Evolutionary conservation across 2,797 vertebrate genomes (phyloP).

Genomic region (Margarornis squamiger): DNA sequence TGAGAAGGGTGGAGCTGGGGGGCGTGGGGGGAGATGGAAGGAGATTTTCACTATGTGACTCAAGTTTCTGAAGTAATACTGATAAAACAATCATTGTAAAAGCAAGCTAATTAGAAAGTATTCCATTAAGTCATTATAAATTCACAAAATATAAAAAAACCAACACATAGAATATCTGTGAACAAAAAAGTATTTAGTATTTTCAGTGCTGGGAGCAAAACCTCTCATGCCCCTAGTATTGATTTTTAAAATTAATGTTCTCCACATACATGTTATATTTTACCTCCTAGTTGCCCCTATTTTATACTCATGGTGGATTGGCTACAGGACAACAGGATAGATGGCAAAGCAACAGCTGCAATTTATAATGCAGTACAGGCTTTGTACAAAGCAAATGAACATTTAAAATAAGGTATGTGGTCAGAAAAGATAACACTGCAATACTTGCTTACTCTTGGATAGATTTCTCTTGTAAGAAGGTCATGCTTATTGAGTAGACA

Average conservation of each 20-base stretch:
- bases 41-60: background rate
- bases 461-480: background rate
- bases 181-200: background rate
- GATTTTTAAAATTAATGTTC: background rate
- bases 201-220: background rate
- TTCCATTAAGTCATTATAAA: background rate
- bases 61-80: background rate
- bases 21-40: background rate
- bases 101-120: background rate
- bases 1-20: fast-evolving
- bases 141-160: background rate
- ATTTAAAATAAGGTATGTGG: background rate
- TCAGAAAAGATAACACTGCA: background rate
- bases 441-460: background rate
- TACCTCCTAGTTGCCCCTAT: background rate
- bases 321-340: background rate
- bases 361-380: background rate
- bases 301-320: background rate
- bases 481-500: background rate
- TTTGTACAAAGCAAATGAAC: background rate
- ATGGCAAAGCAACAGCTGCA: background rate
- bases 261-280: background rate
- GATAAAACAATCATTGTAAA: background rate
- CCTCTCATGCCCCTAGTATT: background rate
- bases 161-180: background rate